Evolutionary conservation across 2,797 vertebrate species (phyloP).

Genomic region (Masticophis lateralis): DNA sequence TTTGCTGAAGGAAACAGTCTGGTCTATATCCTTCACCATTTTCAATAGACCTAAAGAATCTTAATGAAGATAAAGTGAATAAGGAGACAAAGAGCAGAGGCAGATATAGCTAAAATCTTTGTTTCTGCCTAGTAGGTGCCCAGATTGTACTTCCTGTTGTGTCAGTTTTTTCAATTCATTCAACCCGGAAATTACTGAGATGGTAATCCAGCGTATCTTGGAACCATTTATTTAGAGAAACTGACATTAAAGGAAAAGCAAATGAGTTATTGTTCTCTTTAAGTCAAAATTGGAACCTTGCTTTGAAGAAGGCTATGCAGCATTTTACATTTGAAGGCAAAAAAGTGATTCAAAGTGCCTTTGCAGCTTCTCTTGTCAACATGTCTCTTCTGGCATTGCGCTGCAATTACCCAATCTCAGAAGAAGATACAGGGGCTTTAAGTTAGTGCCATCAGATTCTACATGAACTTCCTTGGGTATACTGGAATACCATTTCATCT

Average conservation of each 20-base stretch:
- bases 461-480: neutral
- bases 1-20: neutral
- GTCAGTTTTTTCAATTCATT: neutral
- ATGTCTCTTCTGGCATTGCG: neutral
- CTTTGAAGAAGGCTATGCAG: neutral
- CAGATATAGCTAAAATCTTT: neutral
- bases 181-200: neutral
- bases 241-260: neutral
- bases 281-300: neutral
- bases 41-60: neutral
- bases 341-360: neutral
- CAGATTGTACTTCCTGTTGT: neutral
- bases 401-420: neutral
- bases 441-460: neutral
- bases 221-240: neutral
- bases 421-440: neutral
- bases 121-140: neutral
- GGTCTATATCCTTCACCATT: neutral
- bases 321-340: neutral
- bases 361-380: neutral
- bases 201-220: neutral
- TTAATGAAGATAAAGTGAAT: neutral
- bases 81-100: neutral
- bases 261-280: neutral
- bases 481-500: neutral